phyloP scores from a whole-genome alignment of 2,888 invertebrate genomes.

The Gandaritis pyraliata region DNA sequence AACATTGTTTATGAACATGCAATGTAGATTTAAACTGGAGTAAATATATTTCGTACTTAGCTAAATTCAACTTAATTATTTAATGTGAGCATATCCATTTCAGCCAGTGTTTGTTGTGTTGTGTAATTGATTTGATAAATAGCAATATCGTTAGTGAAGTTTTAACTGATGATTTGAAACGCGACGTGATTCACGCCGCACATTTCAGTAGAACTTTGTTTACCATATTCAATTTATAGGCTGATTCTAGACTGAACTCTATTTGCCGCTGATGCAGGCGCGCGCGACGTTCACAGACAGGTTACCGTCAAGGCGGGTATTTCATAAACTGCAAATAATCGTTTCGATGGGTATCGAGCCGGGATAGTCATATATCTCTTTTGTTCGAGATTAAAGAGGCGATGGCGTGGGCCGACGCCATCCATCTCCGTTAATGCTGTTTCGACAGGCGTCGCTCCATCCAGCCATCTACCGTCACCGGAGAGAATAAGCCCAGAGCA shows the following conservation, averaged over 20 bases:
- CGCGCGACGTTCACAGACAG: slow-evolving; percentile 22
- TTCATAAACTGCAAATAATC: slow-evolving; percentile 48
- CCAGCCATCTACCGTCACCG: slow-evolving; percentile 28
- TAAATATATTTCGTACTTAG: too few species aligned
- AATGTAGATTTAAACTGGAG: not conserved
- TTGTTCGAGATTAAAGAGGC: slow-evolving; percentile 76
- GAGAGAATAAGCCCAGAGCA: slow-evolving; percentile 27
- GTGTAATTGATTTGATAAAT: slow-evolving; percentile 1
- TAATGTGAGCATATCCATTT: not conserved
- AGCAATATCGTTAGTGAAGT: slow-evolving; percentile 2
- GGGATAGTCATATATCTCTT: slow-evolving; percentile 65
- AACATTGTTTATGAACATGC: not conserved
- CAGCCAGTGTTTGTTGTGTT: not conserved
- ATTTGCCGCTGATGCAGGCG: slow-evolving; percentile 8
- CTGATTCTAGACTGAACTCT: slow-evolving; percentile 5
- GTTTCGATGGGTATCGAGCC: slow-evolving; percentile 47
- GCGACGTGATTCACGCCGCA: not conserved
- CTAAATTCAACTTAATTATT: not conserved
- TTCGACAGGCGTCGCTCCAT: slow-evolving; percentile 61
- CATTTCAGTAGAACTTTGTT: slow-evolving; percentile 1
- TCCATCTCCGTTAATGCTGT: slow-evolving; percentile 76
- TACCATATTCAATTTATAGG: slow-evolving; percentile 18
- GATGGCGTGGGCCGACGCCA: slow-evolving; percentile 66
- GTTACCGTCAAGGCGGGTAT: slow-evolving; percentile 31
- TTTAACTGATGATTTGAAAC: not conserved